Evolutionary conservation across 2,888 invertebrate species (phyloP).

Genomic region (Phytoseiulus persimilis): DNA sequence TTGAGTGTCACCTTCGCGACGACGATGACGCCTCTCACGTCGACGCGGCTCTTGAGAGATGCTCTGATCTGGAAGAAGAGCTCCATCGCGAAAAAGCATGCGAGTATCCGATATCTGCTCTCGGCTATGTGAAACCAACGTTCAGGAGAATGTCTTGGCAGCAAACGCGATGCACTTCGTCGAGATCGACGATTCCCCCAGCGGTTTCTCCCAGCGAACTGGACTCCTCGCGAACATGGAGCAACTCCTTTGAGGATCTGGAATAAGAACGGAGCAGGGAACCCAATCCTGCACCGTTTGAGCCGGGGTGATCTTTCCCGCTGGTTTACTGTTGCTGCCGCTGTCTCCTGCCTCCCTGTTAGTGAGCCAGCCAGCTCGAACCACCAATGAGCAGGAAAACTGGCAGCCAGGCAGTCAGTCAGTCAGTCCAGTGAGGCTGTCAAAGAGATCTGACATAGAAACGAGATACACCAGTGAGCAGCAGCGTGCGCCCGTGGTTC

Average conservation of each 20-base stretch:
- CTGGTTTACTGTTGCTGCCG: neutral
- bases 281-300: neutral
- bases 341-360: neutral
- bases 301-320: neutral
- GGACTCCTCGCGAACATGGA: too few species aligned
- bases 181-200: too few species aligned
- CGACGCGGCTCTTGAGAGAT: neutral
- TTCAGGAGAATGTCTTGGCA: too few species aligned
- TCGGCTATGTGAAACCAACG: too few species aligned
- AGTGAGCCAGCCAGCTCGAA: neutral
- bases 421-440: neutral
- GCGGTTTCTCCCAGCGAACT: too few species aligned
- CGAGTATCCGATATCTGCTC: too few species aligned
- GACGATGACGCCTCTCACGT: neutral
- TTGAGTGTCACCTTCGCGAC: neutral
- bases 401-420: neutral
- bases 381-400: neutral
- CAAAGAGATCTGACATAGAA: slow-evolving; percentile 5
- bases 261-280: neutral
- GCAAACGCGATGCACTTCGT: too few species aligned
- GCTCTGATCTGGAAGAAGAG: neutral
- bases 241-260: too few species aligned
- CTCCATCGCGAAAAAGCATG: too few species aligned
- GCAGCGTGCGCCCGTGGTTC: neutral
- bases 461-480: neutral